Evolutionary conservation across 2,797 vertebrate species (phyloP).

Genomic region (Pseudotriccus pelzelni): DNA sequence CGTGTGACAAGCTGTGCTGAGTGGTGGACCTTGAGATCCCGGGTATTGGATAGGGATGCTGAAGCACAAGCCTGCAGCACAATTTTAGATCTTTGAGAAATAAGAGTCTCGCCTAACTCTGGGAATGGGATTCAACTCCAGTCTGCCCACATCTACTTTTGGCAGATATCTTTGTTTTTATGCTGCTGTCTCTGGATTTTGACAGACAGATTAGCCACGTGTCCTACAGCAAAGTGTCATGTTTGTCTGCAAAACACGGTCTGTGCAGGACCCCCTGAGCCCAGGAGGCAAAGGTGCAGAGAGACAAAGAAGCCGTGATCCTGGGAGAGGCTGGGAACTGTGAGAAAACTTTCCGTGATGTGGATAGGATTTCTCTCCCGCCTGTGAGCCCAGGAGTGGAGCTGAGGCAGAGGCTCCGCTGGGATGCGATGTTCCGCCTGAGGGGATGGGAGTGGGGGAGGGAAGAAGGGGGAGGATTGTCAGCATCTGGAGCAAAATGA

Average conservation of each 20-base stretch:
- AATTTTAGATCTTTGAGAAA: background rate
- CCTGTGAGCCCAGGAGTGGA: background rate
- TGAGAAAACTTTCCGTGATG: background rate
- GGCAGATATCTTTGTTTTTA: background rate
- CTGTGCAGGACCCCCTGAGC: background rate
- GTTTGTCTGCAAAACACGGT: background rate
- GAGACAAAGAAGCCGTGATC: background rate
- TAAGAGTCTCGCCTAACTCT: background rate
- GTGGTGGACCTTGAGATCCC: background rate
- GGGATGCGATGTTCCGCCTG: background rate
- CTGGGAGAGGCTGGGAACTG: background rate
- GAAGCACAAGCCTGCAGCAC: background rate
- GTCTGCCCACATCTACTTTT: background rate
- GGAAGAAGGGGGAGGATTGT: background rate
- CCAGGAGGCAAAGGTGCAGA: background rate
- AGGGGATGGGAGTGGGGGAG: background rate
- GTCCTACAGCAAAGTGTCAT: background rate
- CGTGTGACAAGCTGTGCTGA: background rate
- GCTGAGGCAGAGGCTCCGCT: background rate
- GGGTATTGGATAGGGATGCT: background rate
- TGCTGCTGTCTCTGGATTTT: background rate
- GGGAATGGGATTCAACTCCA: background rate
- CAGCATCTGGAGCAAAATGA: slow-evolving; percentile 23
- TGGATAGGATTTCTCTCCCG: background rate
- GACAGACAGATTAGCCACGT: background rate